Base-by-base conservation (phyloP, 2,113 vertebrate species). In the Forbesichthys papilliferus region DNA sequence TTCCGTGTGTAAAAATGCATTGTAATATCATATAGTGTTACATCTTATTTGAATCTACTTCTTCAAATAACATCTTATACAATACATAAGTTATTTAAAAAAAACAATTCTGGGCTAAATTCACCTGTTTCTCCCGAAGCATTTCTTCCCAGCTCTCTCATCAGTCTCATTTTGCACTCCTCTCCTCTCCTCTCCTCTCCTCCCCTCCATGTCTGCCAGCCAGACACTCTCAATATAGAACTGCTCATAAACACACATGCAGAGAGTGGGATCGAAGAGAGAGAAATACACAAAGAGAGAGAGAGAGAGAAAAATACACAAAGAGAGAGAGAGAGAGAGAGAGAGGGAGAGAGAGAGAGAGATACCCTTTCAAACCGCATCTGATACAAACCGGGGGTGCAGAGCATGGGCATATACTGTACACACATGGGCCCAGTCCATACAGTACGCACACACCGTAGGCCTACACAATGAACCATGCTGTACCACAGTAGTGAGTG, bases 151-250 rank as follows among this genome's bases (percentile, higher is more conserved):
- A 65, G 4, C 56, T 68, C 61, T 54, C 48, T 64, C 64, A 27
- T 74, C 68, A 73, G 81, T 68, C 67, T 79, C 82, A 77, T 83
- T 56, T 47, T 88, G 88, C 80, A 66, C 81, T 83, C 83, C 82
- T 75, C 77, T 88, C 86, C 78, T 84, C 82, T 77, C 81, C 81
- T 42, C 36, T 42, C 36, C 36, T 86, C 74, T 77, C 20, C 20
- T 20, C 36, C 3, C 36, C 36, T 86, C 74, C 77, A 93, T 89
- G 93, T 93, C 93, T 93, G 95, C 93, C 94, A 94, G 92, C 94
- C 92, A 94, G 92, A 94, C 93, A 80, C 82, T 94, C 95, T 95
- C 93, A 88, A 93, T 95, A 95, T 94, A 96, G 94, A 94, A 91
- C 92, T 84, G 90, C 94, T 95, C 95, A 96, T 95, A 94, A 96